Base-by-base conservation (phyloP, 2,888 invertebrate genomes). In the Ceramica pisi region DNA sequence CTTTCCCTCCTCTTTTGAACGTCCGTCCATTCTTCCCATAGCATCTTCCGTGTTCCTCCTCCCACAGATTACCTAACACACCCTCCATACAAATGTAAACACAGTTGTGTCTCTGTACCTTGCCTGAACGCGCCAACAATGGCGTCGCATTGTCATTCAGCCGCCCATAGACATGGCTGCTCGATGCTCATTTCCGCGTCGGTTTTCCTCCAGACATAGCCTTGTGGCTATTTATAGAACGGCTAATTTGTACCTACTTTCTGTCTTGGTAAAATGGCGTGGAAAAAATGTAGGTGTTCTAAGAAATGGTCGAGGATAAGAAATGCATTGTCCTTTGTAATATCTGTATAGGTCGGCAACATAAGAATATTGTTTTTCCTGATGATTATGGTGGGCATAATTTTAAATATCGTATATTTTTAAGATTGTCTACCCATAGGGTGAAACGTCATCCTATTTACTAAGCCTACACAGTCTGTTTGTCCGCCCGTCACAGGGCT, bases 221-320 rank as follows among this genome's bases (percentile, higher is more conserved):
- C 87, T 86, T 86, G 86, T 48, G 50, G 64, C 75, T 86, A 85
- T 81, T 80, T 82, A 85, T 86, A 85, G 78, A 68, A 38, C 46
- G 50, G 38, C 9, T 64, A 83, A 81, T 84, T 77, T 73, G 60
- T 73, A 67, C 4, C 26, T 55, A 60, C 61, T 82, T 82, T 80
- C 65, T 70, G 55, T 63, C 61, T 51, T 72, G 50, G 35, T 26
- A 48, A 81, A 78, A 81, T 80, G 10, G 61, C 7, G 21, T 48
- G 41, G 51, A 64, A 38, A 38, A 64, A n/a, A 26, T 75, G 3
- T 48, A 60, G 35, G 46, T 10, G 46, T 68, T 44, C n/a, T 35
- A 35, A n/a, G 23, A 16, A 38, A 3, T 55, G 5, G n/a, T 63
- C 7, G 46, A 35, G n/a, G 35, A 23, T 56, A 35, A 4, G 8